Base-by-base conservation (phyloP, 2,888 invertebrate genomes). In the Dicycla oo region DNA sequence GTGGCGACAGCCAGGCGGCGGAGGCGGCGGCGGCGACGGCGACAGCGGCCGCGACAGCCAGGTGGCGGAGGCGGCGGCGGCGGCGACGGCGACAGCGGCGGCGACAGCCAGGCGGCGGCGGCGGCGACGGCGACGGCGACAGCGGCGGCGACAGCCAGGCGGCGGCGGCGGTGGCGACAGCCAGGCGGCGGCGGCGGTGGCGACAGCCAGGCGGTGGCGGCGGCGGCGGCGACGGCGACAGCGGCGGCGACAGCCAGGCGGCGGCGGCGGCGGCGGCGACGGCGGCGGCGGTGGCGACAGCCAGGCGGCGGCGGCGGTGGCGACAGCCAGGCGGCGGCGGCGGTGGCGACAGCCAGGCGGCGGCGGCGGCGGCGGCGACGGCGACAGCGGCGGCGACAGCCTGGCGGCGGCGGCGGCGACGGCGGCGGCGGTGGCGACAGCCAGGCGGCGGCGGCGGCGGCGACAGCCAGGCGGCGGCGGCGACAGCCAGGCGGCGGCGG, bases 101-200 rank as follows among this genome's bases (percentile, higher is more conserved):
- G n/a, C 45, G n/a, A 53, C 58, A 40, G 49, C 43, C n/a, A 2
- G 20, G 10, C 5, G 7, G 20, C 10, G 75, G 18, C 10, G 75
- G 26, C 76, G n/a, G n/a, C n/a, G n/a, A n/a, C n/a, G n/a, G n/a
- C n/a, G n/a, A n/a, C n/a, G n/a, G n/a, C n/a, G n/a, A n/a, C n/a
- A n/a, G n/a, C n/a, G n/a, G n/a, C n/a, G n/a, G n/a, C 45, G n/a
- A 53, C 58, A 40, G 49, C 43, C n/a, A 2, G 20, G 10, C 5
- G 7, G 20, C 10, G 75, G 18, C 10, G 75, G 26, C 76, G n/a
- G n/a, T n/a, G n/a, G n/a, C 45, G n/a, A 53, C 58, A 40, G 49
- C 43, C n/a, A 2, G 20, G 10, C 5, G 7, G 20, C 10, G 75
- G 18, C 10, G 75, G 26, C 76, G n/a, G n/a, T n/a, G n/a, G n/a